Evolutionary conservation across 2,113 vertebrate genomes (phyloP).

Genomic region (Physeter macrocephalus): DNA sequence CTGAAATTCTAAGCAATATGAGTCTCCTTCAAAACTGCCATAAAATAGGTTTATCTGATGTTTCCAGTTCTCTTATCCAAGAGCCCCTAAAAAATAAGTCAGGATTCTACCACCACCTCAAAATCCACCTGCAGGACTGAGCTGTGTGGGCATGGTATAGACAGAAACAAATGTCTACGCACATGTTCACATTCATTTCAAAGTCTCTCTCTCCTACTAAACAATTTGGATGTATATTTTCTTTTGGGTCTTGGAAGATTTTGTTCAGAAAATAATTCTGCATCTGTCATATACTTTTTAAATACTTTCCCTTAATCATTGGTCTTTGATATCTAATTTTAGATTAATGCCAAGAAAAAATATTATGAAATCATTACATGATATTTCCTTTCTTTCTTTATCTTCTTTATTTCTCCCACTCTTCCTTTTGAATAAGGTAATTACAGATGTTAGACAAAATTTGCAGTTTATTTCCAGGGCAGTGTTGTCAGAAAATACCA

Average conservation of each 20-base stretch:
- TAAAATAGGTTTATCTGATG: background rate
- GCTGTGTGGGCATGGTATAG: fast-evolving
- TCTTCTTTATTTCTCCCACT: background rate
- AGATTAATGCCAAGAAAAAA: background rate
- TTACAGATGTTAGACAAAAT: background rate
- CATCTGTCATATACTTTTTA: background rate
- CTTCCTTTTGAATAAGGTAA: background rate
- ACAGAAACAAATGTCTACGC: background rate
- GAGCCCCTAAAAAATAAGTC: background rate
- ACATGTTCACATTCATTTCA: background rate
- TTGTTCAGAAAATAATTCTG: background rate
- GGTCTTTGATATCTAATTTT: background rate
- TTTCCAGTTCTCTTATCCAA: background rate
- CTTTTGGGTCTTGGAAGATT: background rate
- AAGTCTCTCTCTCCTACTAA: background rate
- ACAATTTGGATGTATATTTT: background rate
- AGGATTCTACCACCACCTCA: background rate
- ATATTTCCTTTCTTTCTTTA: background rate
- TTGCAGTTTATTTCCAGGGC: background rate
- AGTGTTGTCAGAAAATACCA: background rate
- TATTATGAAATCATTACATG: background rate
- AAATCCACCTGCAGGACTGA: background rate
- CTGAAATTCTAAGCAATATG: background rate
- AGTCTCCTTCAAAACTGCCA: background rate
- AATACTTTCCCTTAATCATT: background rate